Evolutionary conservation across 2,797 vertebrate species (phyloP).

Genomic region (Cossypha heuglini): DNA sequence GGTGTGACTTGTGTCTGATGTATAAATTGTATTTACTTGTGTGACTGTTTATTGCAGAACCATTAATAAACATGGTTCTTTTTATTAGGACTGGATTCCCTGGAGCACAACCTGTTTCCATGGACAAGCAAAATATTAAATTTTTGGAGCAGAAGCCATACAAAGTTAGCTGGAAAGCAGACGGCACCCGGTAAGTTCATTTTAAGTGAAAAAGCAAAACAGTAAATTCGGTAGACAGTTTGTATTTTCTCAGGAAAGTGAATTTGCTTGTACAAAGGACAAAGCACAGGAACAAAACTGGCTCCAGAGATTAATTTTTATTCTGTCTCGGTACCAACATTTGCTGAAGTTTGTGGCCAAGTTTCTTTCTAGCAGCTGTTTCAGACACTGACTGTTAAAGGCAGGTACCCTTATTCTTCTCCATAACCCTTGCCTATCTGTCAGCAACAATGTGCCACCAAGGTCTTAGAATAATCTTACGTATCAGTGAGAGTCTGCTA

Average conservation of each 20-base stretch:
- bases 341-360: not conserved
- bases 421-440: not conserved
- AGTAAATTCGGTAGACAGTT: not conserved
- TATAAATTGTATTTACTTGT: constrained; percentile 15
- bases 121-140: constrained; percentile 94
- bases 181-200: constrained; percentile 91
- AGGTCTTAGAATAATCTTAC: not conserved
- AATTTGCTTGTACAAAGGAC: constrained; percentile 8
- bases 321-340: not conserved
- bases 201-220: constrained; percentile 4
- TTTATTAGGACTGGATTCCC: constrained; percentile 90
- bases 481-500: not conserved
- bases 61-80: not conserved
- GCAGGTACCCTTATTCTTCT: not conserved
- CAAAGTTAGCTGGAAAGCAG: constrained; percentile 99
- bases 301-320: not conserved
- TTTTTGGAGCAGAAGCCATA: constrained; percentile 92
- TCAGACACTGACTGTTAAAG: not conserved
- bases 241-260: not conserved
- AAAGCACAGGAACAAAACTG: not conserved
- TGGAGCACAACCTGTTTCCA: constrained; percentile 96
- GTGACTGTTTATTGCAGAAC: not conserved
- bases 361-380: not conserved
- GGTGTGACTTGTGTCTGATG: constrained; percentile 1
- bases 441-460: not conserved